phyloP scores from a whole-genome alignment of 1,140 invertebrate species.

The Cepaea nemoralis region DNA sequence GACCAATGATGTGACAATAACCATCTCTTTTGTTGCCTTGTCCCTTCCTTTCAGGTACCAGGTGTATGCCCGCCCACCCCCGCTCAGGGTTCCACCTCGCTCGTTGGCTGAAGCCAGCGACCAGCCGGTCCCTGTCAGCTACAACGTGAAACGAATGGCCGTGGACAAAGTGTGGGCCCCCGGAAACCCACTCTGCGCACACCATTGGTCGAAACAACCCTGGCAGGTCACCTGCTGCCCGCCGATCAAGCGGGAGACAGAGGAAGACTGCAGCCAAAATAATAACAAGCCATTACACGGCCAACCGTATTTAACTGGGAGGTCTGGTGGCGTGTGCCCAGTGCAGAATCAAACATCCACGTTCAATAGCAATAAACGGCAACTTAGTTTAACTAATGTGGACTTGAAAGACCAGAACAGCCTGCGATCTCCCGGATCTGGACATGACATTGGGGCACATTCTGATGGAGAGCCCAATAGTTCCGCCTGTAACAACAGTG shows the following conservation, averaged over 20 bases:
- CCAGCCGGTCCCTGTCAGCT: background rate
- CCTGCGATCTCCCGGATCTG: no score
- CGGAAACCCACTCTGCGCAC: background rate
- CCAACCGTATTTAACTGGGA: no score
- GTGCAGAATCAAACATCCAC: no score
- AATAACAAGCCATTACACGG: background rate
- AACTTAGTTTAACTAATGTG: no score
- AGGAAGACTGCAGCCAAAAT: background rate
- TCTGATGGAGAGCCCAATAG: no score
- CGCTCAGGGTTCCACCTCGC: background rate
- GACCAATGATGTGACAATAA: no score
- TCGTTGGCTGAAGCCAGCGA: conserved; percentile 6
- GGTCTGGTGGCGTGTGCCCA: no score
- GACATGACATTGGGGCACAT: no score
- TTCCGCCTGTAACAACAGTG: no score
- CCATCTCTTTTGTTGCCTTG: no score
- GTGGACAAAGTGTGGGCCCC: conserved; percentile 4
- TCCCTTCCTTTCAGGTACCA: conserved; percentile 21
- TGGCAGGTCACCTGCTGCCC: background rate
- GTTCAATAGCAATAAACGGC: no score
- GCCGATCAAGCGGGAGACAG: background rate
- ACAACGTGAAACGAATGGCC: conserved; percentile 29
- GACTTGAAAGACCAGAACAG: no score
- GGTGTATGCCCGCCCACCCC: conserved; percentile 10
- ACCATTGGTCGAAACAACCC: background rate